Evolutionary conservation across 2,888 invertebrate species (phyloP).

Genomic region (Mayetiola destructor): DNA sequence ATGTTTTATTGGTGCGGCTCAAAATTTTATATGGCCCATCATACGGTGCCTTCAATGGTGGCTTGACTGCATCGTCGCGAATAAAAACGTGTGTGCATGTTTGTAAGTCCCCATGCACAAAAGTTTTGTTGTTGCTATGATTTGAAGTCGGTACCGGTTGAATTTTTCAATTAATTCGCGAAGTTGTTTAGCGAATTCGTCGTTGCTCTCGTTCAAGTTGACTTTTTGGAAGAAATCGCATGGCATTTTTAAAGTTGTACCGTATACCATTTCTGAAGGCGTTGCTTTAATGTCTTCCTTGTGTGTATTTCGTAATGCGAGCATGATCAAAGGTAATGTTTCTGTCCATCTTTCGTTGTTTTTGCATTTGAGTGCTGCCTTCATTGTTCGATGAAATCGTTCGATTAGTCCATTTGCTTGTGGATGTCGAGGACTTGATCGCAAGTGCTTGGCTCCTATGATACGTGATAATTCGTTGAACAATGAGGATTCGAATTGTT

Average conservation of each 20-base stretch:
- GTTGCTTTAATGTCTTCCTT: neutral
- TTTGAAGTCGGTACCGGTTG: neutral
- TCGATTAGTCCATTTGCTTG: neutral
- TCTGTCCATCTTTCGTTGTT: neutral
- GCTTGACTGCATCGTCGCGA: conserved; percentile 15
- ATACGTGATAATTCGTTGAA: neutral
- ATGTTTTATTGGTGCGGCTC: neutral
- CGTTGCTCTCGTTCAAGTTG: neutral
- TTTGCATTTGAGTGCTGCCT: neutral
- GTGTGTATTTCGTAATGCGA: neutral
- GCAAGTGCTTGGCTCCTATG: neutral
- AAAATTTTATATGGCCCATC: conserved; percentile 8
- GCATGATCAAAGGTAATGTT: neutral
- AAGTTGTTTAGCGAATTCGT: neutral
- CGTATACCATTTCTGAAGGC: neutral
- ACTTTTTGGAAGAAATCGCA: conserved; percentile 16
- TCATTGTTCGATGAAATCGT: neutral
- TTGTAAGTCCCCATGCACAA: conserved; percentile 15
- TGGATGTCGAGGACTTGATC: neutral
- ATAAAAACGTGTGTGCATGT: conserved; percentile 16
- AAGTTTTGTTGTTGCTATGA: conserved; percentile 13
- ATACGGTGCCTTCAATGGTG: conserved; percentile 14
- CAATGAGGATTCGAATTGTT: conserved; percentile 13
- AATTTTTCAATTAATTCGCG: neutral
- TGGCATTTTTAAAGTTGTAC: conserved; percentile 20